Evolutionary conservation across 2,797 vertebrate genomes (phyloP).

Genomic region (Gymnoscopelus microlampas): DNA sequence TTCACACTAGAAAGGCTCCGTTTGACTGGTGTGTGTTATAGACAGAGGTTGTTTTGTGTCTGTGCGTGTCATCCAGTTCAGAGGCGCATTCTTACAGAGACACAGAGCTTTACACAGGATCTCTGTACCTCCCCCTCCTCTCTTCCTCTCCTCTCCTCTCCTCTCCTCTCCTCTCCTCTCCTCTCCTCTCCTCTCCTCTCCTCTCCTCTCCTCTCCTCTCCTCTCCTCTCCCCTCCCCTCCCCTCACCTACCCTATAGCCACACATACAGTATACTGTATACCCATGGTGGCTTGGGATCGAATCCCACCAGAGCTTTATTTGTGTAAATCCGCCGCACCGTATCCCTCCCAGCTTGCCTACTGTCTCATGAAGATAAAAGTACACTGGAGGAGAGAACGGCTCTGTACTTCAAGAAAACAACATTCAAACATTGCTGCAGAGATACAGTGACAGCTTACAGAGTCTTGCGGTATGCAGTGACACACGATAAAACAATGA

Average conservation of each 20-base stretch:
- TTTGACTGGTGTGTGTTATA: constrained; percentile 51
- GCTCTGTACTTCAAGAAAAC: no score
- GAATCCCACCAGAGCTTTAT: no score
- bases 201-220: constrained; percentile 33
- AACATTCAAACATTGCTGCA: no score
- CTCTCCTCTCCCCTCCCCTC: background rate
- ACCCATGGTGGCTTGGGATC: no score
- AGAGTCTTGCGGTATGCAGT: no score
- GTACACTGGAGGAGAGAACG: no score
- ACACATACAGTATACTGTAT: no score
- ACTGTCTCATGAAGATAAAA: no score
- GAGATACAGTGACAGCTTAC: no score
- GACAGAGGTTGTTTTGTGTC: constrained; percentile 71
- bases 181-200: background rate
- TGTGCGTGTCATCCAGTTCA: constrained; percentile 73
- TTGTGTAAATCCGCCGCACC: no score
- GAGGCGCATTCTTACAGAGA: constrained; percentile 70
- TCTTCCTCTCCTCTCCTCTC: constrained; percentile 3
- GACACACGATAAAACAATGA: no score
- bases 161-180: background rate
- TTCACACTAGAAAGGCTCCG: constrained; percentile 44
- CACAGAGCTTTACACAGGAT: constrained; percentile 61
- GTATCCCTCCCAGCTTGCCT: no score
- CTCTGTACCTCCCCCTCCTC: constrained; percentile 1
- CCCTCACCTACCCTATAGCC: constrained; percentile 7